Evolutionary conservation across 2,797 vertebrate genomes (phyloP).

Genomic region (Garrulus glandarius): DNA sequence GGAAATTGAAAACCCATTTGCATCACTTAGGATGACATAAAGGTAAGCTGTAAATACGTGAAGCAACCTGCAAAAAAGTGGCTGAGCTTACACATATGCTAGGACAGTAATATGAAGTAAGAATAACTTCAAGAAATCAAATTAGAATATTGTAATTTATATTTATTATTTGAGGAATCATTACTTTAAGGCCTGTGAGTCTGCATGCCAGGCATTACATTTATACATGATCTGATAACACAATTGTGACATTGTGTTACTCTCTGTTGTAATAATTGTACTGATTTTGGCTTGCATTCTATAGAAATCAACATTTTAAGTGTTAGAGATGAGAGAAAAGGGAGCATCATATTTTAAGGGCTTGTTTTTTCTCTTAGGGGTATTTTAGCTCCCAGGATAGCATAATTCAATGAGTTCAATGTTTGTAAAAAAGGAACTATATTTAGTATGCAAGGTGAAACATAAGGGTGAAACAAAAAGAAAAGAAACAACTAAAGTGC

Average conservation of each 20-base stretch:
- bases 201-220: not conserved
- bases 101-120: not conserved
- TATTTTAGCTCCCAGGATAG: not conserved
- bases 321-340: rapidly evolving
- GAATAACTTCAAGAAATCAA: not conserved
- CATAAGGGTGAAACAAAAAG: not conserved
- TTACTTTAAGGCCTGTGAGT: not conserved
- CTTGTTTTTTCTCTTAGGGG: not conserved
- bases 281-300: not conserved
- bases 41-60: not conserved
- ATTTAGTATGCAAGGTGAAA: not conserved
- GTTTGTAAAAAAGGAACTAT: not conserved
- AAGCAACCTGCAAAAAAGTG: not conserved
- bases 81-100: not conserved
- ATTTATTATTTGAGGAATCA: not conserved
- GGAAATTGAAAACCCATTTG: not conserved
- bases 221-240: not conserved
- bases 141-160: not conserved
- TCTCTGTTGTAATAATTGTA: not conserved
- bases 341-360: not conserved
- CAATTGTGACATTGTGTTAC: not conserved
- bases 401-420: not conserved
- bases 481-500: not conserved
- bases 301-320: not conserved
- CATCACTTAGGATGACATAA: not conserved